Conservation (phyloP, 64 coral and sea anemone genomes). For the Montipora efflorescens region DNA sequence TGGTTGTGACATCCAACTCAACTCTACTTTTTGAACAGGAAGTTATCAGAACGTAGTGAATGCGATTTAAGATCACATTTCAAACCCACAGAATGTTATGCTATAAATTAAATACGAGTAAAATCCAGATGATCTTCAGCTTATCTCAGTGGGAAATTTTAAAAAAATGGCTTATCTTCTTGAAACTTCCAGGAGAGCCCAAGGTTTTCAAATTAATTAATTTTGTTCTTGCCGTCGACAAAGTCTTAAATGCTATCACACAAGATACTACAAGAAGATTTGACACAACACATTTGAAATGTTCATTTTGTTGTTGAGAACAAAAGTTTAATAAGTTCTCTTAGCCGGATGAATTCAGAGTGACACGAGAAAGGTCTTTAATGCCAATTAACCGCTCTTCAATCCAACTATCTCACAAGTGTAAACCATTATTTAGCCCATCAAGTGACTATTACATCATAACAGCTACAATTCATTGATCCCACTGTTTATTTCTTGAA, state of each 20-base stretch:
- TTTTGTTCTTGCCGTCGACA: background rate
- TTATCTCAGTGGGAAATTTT: constrained; percentile 10
- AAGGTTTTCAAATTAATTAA: background rate
- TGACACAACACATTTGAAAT: too few relatives aligned
- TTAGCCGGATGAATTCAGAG: too few relatives aligned
- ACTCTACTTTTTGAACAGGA: background rate
- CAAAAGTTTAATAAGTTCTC: too few relatives aligned
- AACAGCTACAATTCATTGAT: background rate
- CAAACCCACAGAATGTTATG: background rate
- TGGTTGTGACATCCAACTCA: background rate
- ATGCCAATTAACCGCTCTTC: constrained; percentile 21
- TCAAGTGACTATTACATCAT: background rate
- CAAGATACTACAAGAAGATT: background rate
- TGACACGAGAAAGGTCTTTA: background rate
- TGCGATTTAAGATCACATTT: background rate
- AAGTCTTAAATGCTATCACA: background rate
- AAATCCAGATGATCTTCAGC: background rate
- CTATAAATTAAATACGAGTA: background rate
- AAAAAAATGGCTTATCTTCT: constrained; percentile 14
- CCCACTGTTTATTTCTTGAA: background rate
- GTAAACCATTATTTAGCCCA: background rate
- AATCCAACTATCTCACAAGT: background rate
- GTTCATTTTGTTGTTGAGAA: too few relatives aligned
- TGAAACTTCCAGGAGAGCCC: background rate
- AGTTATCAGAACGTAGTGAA: background rate